Evolutionary conservation across 2,888 invertebrate species (phyloP).

Genomic region (Melanchra persicariae): DNA sequence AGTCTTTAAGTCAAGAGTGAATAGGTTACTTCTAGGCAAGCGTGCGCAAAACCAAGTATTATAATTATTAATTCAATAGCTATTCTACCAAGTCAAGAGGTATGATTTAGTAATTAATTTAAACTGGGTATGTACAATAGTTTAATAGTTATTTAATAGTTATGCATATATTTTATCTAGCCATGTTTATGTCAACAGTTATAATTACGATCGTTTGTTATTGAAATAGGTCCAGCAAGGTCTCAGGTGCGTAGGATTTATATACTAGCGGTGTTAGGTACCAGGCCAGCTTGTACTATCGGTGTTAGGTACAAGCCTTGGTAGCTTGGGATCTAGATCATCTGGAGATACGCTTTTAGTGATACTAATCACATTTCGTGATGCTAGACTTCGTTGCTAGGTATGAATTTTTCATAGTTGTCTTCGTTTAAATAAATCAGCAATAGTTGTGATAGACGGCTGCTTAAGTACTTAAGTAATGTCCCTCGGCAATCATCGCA

Average conservation of each 20-base stretch:
- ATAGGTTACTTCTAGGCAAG: too few species aligned
- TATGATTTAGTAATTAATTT: conserved; percentile 41
- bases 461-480: too few species aligned
- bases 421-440: too few species aligned
- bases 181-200: conserved; percentile 42
- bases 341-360: neutral
- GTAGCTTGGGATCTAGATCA: conserved; percentile 4
- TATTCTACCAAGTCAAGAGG: neutral
- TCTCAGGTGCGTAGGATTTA: conserved; percentile 33
- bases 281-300: neutral
- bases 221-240: conserved; percentile 54
- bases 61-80: conserved; percentile 12
- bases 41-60: too few species aligned
- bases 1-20: too few species aligned
- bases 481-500: too few species aligned
- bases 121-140: conserved; percentile 16
- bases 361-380: neutral
- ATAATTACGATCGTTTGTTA: conserved; percentile 56
- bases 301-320: too few species aligned
- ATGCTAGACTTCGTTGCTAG: too few species aligned
- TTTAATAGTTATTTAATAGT: conserved; percentile 50
- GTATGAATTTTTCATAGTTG: too few species aligned
- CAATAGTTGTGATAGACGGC: too few species aligned
- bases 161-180: conserved; percentile 33
- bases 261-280: neutral